Evolutionary conservation across 2,888 invertebrate genomes (phyloP).

Genomic region (Germaria angustata): DNA sequence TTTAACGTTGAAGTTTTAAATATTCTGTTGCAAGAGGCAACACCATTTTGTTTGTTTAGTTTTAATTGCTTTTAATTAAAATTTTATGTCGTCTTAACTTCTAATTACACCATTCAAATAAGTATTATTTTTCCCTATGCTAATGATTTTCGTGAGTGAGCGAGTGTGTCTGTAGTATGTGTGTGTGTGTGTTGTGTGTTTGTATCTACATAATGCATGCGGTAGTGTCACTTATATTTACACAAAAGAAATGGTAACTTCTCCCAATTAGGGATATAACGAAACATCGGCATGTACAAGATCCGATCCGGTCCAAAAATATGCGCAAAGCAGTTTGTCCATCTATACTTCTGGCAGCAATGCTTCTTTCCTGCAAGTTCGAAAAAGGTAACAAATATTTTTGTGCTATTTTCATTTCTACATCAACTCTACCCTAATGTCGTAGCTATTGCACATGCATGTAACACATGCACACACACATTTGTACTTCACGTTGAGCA

Average conservation of each 20-base stretch:
- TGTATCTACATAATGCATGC: not conserved
- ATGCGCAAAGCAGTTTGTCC: no score
- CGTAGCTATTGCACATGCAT: not conserved
- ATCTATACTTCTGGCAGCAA: no score
- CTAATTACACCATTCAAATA: constrained; percentile 65
- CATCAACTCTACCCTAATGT: not conserved
- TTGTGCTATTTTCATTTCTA: not conserved
- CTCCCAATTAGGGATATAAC: not conserved
- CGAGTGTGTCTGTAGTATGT: not conserved
- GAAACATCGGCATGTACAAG: not conserved
- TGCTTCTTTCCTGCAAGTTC: no score
- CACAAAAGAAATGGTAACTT: not conserved
- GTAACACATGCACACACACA: not conserved
- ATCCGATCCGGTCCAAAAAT: not conserved
- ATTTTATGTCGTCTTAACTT: constrained; percentile 66
- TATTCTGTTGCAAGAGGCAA: constrained; percentile 49
- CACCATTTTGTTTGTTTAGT: constrained; percentile 63
- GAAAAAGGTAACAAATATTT: not conserved
- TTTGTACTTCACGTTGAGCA: not conserved
- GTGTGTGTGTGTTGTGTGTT: not conserved
- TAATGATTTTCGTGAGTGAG: not conserved
- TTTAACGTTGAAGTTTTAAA: constrained; percentile 37
- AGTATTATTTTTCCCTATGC: constrained; percentile 34
- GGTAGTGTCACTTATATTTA: constrained; percentile 26
- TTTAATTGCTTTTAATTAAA: constrained; percentile 67